A percentile compares a stretch with the other conserved stretches of the same genome.
phyloP scores from a whole-genome alignment of 2,113 vertebrate genomes.

The Sander vitreus region DNA sequence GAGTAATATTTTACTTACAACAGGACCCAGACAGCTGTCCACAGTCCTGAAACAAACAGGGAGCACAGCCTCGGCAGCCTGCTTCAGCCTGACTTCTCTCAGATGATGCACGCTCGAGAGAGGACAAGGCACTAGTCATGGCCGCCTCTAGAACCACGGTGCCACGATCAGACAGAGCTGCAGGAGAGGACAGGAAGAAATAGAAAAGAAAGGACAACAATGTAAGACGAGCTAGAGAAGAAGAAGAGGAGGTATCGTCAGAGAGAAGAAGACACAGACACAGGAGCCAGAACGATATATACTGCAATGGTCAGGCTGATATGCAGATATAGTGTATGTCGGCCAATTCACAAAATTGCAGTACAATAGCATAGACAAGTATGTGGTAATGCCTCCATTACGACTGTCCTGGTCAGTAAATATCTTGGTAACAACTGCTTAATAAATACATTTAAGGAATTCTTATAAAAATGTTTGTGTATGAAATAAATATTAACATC shows the following conservation, averaged over 20 bases:
- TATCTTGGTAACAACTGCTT: not conserved
- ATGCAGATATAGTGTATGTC: not conserved
- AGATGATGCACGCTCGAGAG: slow-evolving; percentile 82
- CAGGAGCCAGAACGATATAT: not conserved
- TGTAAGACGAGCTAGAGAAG: not conserved
- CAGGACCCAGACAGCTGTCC: slow-evolving; percentile 82
- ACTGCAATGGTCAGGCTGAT: not conserved
- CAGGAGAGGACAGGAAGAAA: slow-evolving; percentile 2
- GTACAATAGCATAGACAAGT: not conserved
- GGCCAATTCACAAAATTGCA: not conserved
- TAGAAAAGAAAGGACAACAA: not conserved
- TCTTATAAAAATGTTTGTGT: not conserved
- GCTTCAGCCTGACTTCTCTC: slow-evolving; percentile 81
- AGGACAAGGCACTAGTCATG: slow-evolving; percentile 85
- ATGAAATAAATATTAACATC: not conserved
- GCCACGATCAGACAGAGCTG: slow-evolving; percentile 89
- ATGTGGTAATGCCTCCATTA: not conserved
- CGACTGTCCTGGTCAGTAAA: not conserved
- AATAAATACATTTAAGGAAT: not conserved
- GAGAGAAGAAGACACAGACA: not conserved
- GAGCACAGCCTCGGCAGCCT: slow-evolving; percentile 83
- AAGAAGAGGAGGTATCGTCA: not conserved
- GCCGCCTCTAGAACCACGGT: slow-evolving; percentile 90
- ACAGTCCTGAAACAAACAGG: slow-evolving; percentile 90
- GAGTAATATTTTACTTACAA: slow-evolving; percentile 70